Base-by-base conservation (phyloP, 2,888 invertebrate species). In the Acanthosepion lycidas region DNA sequence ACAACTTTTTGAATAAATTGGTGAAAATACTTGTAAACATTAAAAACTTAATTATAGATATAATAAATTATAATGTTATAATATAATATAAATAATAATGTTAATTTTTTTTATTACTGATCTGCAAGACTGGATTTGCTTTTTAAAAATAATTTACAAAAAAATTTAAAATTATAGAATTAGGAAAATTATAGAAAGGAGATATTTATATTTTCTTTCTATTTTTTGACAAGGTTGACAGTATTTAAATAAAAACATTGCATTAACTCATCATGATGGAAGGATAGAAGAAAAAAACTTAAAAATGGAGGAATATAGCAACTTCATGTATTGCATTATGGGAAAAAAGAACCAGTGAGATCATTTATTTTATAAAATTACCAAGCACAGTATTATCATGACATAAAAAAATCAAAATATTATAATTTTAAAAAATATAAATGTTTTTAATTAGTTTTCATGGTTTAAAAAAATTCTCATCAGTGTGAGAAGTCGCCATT, bases 281-380 rank as follows among this genome's bases (percentile, higher is more conserved):
- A 78, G n/a, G 78, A 78, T n/a, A 33, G 78, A 78, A 78, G 78
- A 78, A 78, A 78, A 42, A 78, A 15, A 78, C 9, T 78, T n/a
- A 78, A 78, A 78, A 33, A 78, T 78, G 78, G 78, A 78, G 78
- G 78, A 78, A 78, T 78, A n/a, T 15, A 15, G 78, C 6, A 78
- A n/a, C n/a, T 78, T 78, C 78, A 78, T n/a, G 78, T n/a, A n/a
- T 78, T 78, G 78, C 78, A 78, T 78, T 33, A n/a, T 78, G 78
- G 78, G 78, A 78, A 33, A 33, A 15, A 78, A 59, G 9, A 15
- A 33, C n/a, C 28, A 64, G 28, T 64, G 2, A 23, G 23, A 64
- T 8, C 64, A 64, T 33, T 15, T 33, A 23, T 78, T 78, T 78
- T 33, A n/a, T 78, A 59, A 78, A 78, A 78, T n/a, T 15, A n/a